phyloP scores from a whole-genome alignment of 2,797 vertebrate species.

The Enteromius trimaculatus region DNA sequence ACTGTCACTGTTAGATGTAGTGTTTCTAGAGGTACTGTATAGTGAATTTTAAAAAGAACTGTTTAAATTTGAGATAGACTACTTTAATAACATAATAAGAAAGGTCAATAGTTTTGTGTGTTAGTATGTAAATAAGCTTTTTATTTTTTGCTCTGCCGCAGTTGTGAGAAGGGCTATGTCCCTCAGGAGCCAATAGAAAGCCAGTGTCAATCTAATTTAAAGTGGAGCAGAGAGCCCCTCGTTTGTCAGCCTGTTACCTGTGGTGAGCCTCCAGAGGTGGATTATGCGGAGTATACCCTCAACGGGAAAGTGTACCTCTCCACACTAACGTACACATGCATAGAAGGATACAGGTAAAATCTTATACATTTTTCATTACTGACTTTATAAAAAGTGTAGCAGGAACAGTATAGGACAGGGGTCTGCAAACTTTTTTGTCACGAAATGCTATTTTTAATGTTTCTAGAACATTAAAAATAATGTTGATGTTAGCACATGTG shows the following conservation, averaged over 20 bases:
- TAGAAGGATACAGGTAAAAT: conserved; percentile 90
- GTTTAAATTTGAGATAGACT: neutral
- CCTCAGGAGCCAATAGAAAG: conserved; percentile 84
- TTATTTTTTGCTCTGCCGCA: conserved; percentile 61
- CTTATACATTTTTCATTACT: neutral
- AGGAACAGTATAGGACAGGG: neutral
- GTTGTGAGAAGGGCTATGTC: conserved; percentile 87
- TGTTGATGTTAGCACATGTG: neutral
- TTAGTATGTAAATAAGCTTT: conserved; percentile 18
- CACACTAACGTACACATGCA: conserved; percentile 84
- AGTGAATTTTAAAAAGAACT: conserved; percentile 5
- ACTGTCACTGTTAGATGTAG: conserved; percentile 64
- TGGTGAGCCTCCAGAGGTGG: conserved; percentile 76
- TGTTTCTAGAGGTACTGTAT: conserved; percentile 41
- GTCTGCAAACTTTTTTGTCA: neutral
- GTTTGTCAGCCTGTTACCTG: conserved; percentile 88
- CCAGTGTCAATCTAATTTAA: conserved; percentile 83
- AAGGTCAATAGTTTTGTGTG: neutral
- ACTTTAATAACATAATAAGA: neutral
- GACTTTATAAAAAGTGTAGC: neutral
- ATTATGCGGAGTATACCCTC: conserved; percentile 80
- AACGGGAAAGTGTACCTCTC: conserved; percentile 85
- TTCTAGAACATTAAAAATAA: neutral
- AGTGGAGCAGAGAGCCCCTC: conserved; percentile 85
- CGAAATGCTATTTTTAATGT: neutral